Percentiles rank a stretch among this genome's conserved stretches.
These are phyloP conservation scores for Cepaea hortensis DNA, from an alignment of 2,888 invertebrate species.

Conservation along the genomic window DNA sequence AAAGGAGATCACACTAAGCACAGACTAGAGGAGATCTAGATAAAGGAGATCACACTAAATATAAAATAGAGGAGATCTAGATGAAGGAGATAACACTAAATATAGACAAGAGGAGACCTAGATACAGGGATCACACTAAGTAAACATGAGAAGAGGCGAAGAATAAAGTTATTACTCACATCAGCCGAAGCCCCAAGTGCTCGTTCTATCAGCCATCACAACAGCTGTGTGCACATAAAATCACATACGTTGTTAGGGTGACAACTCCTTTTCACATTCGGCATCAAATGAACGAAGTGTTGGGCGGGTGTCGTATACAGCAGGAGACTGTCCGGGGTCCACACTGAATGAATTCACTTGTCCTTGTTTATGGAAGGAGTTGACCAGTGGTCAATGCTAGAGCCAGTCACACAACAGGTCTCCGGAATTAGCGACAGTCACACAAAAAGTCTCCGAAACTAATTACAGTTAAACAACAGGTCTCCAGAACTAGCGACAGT, in stretches of 20 bases:
- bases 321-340: too few relatives aligned
- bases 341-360: not conserved
- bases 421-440: too few relatives aligned
- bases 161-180: not conserved
- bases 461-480: too few relatives aligned
- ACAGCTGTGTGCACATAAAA: not conserved
- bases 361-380: not conserved
- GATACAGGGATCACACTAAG: not conserved
- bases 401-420: too few relatives aligned
- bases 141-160: not conserved
- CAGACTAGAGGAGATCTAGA: too few relatives aligned
- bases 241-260: not conserved
- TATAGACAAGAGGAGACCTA: not conserved
- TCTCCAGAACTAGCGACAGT: too few relatives aligned
- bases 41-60: not conserved
- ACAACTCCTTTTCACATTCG: too few relatives aligned
- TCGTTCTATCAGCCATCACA: not conserved
- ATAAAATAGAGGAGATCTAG: not conserved
- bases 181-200: slow-evolving; percentile 14
- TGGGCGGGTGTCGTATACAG: too few relatives aligned
- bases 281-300: too few relatives aligned
- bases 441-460: too few relatives aligned
- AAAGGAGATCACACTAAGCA: not conserved
- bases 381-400: too few relatives aligned
- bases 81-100: not conserved